Evolutionary conservation across 1,140 invertebrate species (phyloP), one percentile per base, ranked within the genome.

Genomic region (Drosophila kohkoa): DNA sequence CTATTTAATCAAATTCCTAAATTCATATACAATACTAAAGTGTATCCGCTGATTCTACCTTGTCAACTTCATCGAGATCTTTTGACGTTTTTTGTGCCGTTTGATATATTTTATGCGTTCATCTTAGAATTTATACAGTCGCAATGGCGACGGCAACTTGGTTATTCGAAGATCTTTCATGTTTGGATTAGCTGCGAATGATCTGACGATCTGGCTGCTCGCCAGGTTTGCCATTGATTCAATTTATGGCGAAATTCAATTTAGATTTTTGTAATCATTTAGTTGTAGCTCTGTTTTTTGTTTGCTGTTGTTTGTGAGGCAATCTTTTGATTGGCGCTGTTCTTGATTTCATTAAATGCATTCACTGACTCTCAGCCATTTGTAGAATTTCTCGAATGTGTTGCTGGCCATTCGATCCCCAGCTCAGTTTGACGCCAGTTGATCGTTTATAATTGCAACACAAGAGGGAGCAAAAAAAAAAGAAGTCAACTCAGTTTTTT

Each of bases 201-300:
- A 70, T 62, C 73, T 52, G 70, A 46, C 48, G 73, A 70, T 62
- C 73, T 52, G 70, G 43, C 48, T 49, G 43, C 45, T 8, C 32
- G 46, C 48, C 38, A 38, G 11, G 38, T 41, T 62, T 15, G 75
- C 66, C 68, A 71, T 78, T 74, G 77, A 81, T 73, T 89, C 77
- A 71, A 76, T 79, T 88, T 88, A 88, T 88, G 85, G 85, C 81
- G 51, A 88, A 88, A 85, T 88, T 85, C 85, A 89, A 89, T 89
- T 88, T 89, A 85, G 85, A 89, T 89, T 88, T 88, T 88, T 89
- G 75, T 57, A 76, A 88, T 89, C 85, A 88, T 89, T 89, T 88
- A 89, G 81, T 85, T 88, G 77, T 89, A 79, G 60, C 64, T 30
- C 35, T 20, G 55, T 54, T 75, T 87, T 62, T 69, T 41, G 41